Percentiles rank a stretch among this genome's conserved stretches.
phyloP scores from a whole-genome alignment of 2,888 invertebrate species.

The Cloeon dipterum region DNA sequence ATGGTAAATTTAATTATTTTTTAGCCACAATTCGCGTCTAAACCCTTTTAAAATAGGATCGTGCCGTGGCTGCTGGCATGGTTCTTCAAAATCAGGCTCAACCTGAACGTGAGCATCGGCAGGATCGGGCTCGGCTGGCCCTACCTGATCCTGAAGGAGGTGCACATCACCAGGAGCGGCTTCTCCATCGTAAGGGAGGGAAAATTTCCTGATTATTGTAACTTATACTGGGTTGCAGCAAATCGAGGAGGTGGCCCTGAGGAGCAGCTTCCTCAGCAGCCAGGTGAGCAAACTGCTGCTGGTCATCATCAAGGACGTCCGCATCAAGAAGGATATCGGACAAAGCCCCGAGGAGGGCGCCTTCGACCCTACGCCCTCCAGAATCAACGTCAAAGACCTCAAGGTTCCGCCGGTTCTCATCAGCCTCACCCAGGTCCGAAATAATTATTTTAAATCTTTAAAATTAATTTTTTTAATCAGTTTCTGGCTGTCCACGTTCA shows the following conservation, averaged over 20 bases:
- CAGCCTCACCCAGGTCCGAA: conserved; percentile 61
- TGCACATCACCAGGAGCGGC: conserved; percentile 55
- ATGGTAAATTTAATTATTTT: conserved; percentile 4
- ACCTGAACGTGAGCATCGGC: conserved; percentile 56
- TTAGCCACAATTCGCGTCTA: not conserved
- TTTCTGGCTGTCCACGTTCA: conserved; percentile 70
- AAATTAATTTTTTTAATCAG: conserved; percentile 21
- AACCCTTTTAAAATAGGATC: conserved; percentile 29
- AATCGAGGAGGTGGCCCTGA: conserved; percentile 61
- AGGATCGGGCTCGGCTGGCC: conserved; percentile 61
- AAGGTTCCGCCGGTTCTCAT: conserved; percentile 58
- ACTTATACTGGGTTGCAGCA: conserved; percentile 43
- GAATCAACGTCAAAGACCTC: conserved; percentile 17
- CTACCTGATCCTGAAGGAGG: conserved; percentile 56
- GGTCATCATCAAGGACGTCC: conserved; percentile 55
- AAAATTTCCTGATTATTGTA: too few relatives aligned
- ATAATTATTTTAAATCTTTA: conserved; percentile 3
- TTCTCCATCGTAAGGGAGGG: conserved; percentile 40
- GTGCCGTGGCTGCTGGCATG: conserved; percentile 54
- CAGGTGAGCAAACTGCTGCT: conserved; percentile 67
- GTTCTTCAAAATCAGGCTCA: conserved; percentile 56
- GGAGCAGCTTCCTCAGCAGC: conserved; percentile 71
- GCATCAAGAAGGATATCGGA: conserved; percentile 51
- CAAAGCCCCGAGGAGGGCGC: conserved; percentile 21
- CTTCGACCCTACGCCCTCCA: conserved; percentile 11